Evolutionary conservation across 2,797 vertebrate genomes (phyloP), one percentile per base, ranked within the genome.

Genomic region (Pampus argenteus): DNA sequence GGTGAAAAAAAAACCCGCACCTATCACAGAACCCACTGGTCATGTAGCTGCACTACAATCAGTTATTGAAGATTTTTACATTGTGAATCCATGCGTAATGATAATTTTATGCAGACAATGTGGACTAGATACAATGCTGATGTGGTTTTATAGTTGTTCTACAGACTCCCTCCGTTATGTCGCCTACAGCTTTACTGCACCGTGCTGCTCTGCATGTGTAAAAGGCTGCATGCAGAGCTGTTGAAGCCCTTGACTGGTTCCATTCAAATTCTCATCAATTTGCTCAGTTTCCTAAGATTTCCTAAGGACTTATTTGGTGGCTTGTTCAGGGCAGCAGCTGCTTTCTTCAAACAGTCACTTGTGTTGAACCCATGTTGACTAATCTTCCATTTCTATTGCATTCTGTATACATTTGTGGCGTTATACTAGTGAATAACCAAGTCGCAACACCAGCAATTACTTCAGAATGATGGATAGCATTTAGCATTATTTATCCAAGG

Each of bases 401-500:
- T 59, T 48, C 42, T 22, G 11, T 64, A 5, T 23, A 31, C 18
- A 25, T 26, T 26, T 71, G 15, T 34, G 10, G 10, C 6, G 2
- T 26, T 29, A 65, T n/a, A 62, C 26, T 38, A 23, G 34, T 28
- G 45, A 23, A 15, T 31, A 29, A 18, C 20, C 29, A 38, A 25
- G 17, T 45, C 38, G 3, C 55, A 55, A 5, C n/a, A 23, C 34
- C 23, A 60, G 50, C 34, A 49, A 57, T 50, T 70, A 59, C 47
- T 28, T 40, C 70, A 66, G 31, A 51, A 45, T 57, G 36, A 78
- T 38, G 23, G 31, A 66, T 55, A n/a, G 17, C 17, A 44, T 67
- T 29, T 28, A 18, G 3, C 57, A 78, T 48, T 60, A 71, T 68
- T 31, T 54, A 62, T 48, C 61, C 52, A 57, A 56, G 44, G 18